Evolutionary conservation across 2,888 invertebrate species (phyloP).

Genomic region (Tenodera sinensis): DNA sequence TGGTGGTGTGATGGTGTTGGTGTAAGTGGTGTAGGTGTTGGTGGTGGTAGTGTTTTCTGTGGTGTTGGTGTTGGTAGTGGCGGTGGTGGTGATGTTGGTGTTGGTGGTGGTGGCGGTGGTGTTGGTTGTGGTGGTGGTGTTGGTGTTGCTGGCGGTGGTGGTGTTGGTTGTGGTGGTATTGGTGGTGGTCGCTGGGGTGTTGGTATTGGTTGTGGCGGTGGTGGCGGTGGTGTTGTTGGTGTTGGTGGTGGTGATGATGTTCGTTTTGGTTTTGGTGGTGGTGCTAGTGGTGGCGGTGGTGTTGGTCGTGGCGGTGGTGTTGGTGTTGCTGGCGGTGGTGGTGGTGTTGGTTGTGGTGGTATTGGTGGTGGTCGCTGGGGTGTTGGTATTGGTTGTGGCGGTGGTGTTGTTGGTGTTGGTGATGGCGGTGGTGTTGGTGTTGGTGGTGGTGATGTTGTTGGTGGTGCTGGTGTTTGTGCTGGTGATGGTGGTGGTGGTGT

Average conservation of each 20-base stretch:
- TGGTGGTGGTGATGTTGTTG: constrained; percentile 33
- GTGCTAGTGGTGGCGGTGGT: neutral
- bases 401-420: constrained; percentile 29
- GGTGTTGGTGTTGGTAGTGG: too few species aligned
- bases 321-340: neutral
- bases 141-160: too few species aligned
- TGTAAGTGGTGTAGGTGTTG: too few species aligned
- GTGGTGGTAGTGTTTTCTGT: too few species aligned
- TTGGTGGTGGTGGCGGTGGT: too few species aligned
- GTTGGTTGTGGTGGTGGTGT: too few species aligned
- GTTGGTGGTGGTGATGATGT: neutral
- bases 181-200: neutral
- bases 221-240: too few species aligned
- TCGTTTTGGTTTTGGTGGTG: neutral
- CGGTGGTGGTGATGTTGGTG: too few species aligned
- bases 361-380: constrained; percentile 23
- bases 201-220: too few species aligned
- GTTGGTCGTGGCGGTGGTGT: neutral
- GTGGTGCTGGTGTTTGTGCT: too few species aligned
- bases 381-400: constrained; percentile 26
- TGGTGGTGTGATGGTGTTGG: too few species aligned
- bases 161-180: neutral
- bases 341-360: neutral
- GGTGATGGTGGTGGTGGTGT: too few species aligned
- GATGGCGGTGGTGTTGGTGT: constrained; percentile 27